Conservation (phyloP, 2,113 vertebrate species). For the Microtus montanus region DNA sequence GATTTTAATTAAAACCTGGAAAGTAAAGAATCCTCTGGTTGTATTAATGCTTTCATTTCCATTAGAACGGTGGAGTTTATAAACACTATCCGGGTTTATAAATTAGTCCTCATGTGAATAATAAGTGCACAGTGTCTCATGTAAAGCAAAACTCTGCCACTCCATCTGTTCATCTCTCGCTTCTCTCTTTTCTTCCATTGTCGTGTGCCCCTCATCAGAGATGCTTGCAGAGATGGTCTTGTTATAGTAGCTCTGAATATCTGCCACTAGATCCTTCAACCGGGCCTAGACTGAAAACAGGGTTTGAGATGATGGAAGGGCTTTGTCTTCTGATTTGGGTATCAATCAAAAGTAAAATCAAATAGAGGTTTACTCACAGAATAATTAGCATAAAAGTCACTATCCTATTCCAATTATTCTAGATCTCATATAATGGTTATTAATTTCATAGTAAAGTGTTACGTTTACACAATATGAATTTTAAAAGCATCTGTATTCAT, state of each 20-base stretch:
- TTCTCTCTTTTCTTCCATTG: constrained; percentile 3
- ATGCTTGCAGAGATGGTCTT: background rate
- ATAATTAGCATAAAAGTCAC: background rate
- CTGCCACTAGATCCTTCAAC: background rate
- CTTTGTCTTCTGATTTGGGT: background rate
- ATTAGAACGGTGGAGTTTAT: constrained; percentile 88
- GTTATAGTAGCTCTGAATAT: background rate
- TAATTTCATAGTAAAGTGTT: constrained; percentile 1
- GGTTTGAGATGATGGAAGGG: background rate
- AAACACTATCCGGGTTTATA: constrained; percentile 88
- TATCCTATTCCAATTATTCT: background rate
- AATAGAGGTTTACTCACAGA: background rate
- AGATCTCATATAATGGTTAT: constrained; percentile 28
- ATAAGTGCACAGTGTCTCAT: constrained; percentile 80
- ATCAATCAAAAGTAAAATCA: constrained; percentile 18
- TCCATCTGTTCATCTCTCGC: constrained; percentile 81
- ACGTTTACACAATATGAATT: background rate
- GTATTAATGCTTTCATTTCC: constrained; percentile 89
- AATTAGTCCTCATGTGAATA: constrained; percentile 86
- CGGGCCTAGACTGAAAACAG: background rate
- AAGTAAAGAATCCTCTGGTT: constrained; percentile 88
- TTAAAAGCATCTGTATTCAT: background rate
- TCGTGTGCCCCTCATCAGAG: constrained; percentile 9
- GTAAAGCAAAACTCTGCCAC: constrained; percentile 79
- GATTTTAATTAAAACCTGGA: constrained; percentile 91